Evolutionary conservation across 2,113 vertebrate genomes (phyloP), one percentile per base, ranked within the genome.

Genomic region (Misgurnus mizolepis): DNA sequence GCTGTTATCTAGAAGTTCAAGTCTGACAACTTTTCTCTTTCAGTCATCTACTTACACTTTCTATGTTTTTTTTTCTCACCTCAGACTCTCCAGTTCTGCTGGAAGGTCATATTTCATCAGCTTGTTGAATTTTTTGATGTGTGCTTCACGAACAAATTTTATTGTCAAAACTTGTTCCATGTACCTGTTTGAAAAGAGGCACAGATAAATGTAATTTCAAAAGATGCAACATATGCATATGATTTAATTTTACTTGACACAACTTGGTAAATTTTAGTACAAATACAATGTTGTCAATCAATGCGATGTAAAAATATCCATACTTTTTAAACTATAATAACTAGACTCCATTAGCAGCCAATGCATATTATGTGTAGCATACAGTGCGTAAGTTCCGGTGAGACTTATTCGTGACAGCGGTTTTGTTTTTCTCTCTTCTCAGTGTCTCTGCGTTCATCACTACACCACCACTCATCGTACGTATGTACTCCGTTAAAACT

Each of bases 131-230:
- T 96, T 94, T 76, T 93, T 90, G 68, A 91, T 80, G 78, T 93
- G 93, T 0, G 84, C 80, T 0, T 93, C 91, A 40, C 95, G 91
- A 0, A 88, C 70, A 88, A 96, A 96, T 3, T 78, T 91, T 40
- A 98, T 88, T 40, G 92, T 92, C 3, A 92, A 90, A 64, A 98
- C 96, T 91, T 97, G 93, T 85, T 93, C 88, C 92, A 98, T 91
- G 85, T 98, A 98, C 86, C 97, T 99, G 85, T 50, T 10, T 50
- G 66, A 76, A 45, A 56, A 40, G 73, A 34, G 7, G 62, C 0
- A 73, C 10, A 27, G 9, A 14, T 34, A 3, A 8, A 8, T 0
- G 60, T 45, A 18, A 41, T 62, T 73, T 72, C 3, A 72, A 53
- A 14, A 22, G 6, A 10, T 17, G 41, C 66, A 6, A 27, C 41